phyloP scores from a whole-genome alignment of 2,113 vertebrate genomes.

The Galbula dea region DNA sequence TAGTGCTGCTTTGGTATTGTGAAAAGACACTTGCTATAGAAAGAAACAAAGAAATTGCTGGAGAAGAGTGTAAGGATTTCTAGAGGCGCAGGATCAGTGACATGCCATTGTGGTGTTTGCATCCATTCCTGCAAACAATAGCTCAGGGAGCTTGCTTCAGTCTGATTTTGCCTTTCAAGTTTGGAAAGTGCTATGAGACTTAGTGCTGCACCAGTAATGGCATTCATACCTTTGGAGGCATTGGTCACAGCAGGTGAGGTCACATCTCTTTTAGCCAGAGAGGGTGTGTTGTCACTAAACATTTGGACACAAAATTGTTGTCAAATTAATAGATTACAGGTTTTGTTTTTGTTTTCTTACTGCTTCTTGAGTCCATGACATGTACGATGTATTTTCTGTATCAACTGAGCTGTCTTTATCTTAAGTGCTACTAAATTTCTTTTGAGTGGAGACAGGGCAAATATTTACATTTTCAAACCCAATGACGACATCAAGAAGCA shows the following conservation, averaged over 20 bases:
- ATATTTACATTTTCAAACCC: background rate
- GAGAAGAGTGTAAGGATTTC: background rate
- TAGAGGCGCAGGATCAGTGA: background rate
- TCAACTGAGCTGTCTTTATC: background rate
- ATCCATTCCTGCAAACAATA: background rate
- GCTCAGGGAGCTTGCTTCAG: background rate
- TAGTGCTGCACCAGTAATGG: background rate
- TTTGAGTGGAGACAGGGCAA: background rate
- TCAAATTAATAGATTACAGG: background rate
- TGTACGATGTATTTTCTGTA: background rate
- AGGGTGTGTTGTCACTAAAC: background rate
- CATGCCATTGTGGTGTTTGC: background rate
- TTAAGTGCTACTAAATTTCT: background rate
- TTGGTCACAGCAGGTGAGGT: background rate
- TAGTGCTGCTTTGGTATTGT: background rate
- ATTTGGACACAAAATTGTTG: fast-evolving
- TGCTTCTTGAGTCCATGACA: background rate
- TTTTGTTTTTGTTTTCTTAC: background rate
- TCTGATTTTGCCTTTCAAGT: background rate
- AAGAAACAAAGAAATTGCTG: background rate
- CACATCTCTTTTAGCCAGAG: background rate
- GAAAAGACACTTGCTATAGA: background rate
- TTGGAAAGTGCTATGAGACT: background rate
- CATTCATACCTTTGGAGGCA: background rate
- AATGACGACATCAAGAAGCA: background rate